Percentiles rank a stretch among this genome's conserved stretches.
These are phyloP conservation scores for Scylla paramamosain DNA, from an alignment of 1,140 invertebrate species.

Conservation along the genomic window DNA sequence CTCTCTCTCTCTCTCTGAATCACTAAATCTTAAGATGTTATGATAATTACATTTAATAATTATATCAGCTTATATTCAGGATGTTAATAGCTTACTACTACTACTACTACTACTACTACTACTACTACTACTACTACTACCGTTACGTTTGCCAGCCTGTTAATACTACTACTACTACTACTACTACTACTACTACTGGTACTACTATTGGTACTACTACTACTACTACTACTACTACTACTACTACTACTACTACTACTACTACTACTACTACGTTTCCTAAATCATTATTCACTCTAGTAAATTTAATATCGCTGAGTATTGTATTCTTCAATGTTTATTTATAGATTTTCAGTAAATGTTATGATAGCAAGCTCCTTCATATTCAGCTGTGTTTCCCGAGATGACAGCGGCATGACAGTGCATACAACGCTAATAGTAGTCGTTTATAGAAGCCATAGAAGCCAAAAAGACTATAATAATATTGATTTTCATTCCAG, in stretches of 20 bases:
- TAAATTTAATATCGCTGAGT: too few relatives aligned
- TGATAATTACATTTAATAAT: too few relatives aligned
- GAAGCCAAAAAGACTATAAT: slow-evolving; percentile 17
- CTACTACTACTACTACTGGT: slow-evolving; percentile 1
- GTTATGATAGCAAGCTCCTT: not conserved
- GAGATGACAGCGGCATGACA: too few relatives aligned
- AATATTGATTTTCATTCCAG: slow-evolving; percentile 46
- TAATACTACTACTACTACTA: not conserved
- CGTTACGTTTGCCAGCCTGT: too few relatives aligned
- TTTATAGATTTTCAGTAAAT: slow-evolving; percentile 15
- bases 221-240: slow-evolving; percentile 23
- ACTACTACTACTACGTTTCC: not conserved
- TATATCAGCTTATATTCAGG: too few relatives aligned
- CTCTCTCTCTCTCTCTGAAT: not conserved
- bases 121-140: too few relatives aligned
- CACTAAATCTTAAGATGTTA: too few relatives aligned
- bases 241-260: slow-evolving; percentile 10
- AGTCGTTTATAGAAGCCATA: not conserved
- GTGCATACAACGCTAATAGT: not conserved
- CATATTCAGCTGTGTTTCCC: not conserved
- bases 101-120: too few relatives aligned
- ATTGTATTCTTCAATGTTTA: not conserved
- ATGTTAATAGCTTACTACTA: too few relatives aligned
- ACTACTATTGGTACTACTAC: not conserved
- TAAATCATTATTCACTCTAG: too few relatives aligned